Conservation (phyloP, 37 sponge, comb jelly and placozoan genomes). For the Beroe ovata region DNA sequence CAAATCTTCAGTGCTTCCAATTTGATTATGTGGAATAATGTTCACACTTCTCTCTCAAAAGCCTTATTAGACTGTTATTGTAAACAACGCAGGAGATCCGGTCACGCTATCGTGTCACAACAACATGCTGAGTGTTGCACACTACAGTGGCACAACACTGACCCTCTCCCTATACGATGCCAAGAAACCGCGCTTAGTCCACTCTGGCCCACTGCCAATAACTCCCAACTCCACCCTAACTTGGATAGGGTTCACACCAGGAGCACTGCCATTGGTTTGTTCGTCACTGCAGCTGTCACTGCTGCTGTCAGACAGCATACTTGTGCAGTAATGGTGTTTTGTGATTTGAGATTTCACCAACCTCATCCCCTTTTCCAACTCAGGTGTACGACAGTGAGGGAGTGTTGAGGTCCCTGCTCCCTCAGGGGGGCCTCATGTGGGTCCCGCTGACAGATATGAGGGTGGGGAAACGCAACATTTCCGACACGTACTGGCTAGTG, state of each 20-base stretch:
- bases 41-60: too few species aligned
- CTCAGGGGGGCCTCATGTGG: constrained; percentile 29
- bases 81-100: constrained; percentile 67
- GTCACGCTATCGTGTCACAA: constrained; percentile 36
- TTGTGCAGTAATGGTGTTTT: too few species aligned
- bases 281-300: too few species aligned
- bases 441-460: constrained; percentile 16
- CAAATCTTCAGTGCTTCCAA: too few species aligned
- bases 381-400: constrained; percentile 66
- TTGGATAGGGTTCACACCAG: constrained; percentile 30
- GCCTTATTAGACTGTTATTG: too few species aligned
- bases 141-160: constrained; percentile 30
- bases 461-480: constrained; percentile 18
- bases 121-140: constrained; percentile 31
- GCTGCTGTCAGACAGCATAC: too few species aligned
- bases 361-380: too few species aligned
- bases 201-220: constrained; percentile 23
- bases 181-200: background rate
- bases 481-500: constrained; percentile 56
- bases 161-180: constrained; percentile 20
- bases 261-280: constrained; percentile 54
- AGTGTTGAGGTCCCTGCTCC: constrained; percentile 1
- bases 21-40: too few species aligned
- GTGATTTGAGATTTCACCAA: too few species aligned
- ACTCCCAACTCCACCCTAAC: constrained; percentile 34